Evolutionary conservation across 2,797 vertebrate species (phyloP), one percentile per base, ranked within the genome.

Genomic region (Clamator glandarius): DNA sequence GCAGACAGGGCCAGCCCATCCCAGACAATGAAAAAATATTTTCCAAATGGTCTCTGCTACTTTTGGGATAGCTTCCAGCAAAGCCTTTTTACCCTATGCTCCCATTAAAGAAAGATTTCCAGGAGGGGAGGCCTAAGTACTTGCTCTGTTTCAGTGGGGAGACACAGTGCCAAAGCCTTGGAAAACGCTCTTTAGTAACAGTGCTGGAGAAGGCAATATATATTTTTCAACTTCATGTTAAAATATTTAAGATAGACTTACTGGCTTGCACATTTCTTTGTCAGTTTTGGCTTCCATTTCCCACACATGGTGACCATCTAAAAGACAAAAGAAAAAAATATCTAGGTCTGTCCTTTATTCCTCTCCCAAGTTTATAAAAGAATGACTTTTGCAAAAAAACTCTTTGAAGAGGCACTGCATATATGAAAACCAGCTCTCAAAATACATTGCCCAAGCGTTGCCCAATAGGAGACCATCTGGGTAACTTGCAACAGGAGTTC

Each of bases 221-320:
- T 92, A 95, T 80, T 54, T 76, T 92, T 96, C 85, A 84, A 81
- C 69, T 78, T 44, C 66, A 91, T 84, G 91, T 69, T 92, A 89
- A 88, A 92, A 90, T 92, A 87, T 89, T 93, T 90, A 92, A 91
- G 89, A 50, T 85, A 94, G 94, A 99, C 99, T 99, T 98, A 99
- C 99, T 96, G 98, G 98, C 98, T 99, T 99, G 97, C 98, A 97
- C 94, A 99, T 98, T 97, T 99, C 99, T 96, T 98, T 99, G 98
- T 99, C 99, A 7, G 98, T 99, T 96, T 99, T 99, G 79, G 99
- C 99, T 98, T 99, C 99, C 86, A 99, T 99, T 98, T 99, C 99
- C 99, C 99, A 99, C 96, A 99, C 98, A 87, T 99, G 99, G 98
- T 99, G 99, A 76, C 99, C 99, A 98, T 99, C 99, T 99, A 93